phyloP scores from a whole-genome alignment of 2,888 invertebrate genomes.

The Spodoptera exigua region DNA sequence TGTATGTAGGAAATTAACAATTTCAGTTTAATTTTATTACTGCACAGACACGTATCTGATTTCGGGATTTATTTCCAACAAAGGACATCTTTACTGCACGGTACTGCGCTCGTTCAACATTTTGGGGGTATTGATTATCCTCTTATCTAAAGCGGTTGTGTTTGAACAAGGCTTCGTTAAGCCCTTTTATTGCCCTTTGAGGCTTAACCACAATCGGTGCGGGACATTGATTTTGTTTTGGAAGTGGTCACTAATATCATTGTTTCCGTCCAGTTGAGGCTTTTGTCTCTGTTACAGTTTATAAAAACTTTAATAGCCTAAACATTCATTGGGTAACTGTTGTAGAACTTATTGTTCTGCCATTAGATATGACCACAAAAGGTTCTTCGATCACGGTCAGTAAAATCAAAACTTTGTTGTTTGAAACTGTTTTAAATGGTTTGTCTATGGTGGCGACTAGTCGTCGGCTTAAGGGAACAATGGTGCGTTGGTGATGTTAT shows the following conservation, averaged over 20 bases:
- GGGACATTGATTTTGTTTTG: slow-evolving; percentile 67
- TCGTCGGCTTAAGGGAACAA: slow-evolving; percentile 73
- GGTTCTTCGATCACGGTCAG: slow-evolving; percentile 11
- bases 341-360: slow-evolving; percentile 19
- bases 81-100: slow-evolving; percentile 18
- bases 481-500: slow-evolving; percentile 82
- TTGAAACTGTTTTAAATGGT: slow-evolving; percentile 41
- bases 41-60: neutral
- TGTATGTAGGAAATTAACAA: slow-evolving; percentile 12
- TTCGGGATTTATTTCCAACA: slow-evolving; percentile 11
- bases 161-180: slow-evolving; percentile 75
- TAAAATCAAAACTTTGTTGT: slow-evolving; percentile 46
- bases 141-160: slow-evolving; percentile 73
- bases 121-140: slow-evolving; percentile 73
- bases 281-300: slow-evolving; percentile 15
- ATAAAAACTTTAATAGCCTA: slow-evolving; percentile 17
- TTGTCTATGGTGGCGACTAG: slow-evolving; percentile 64
- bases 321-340: slow-evolving; percentile 30
- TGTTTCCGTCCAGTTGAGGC: slow-evolving; percentile 35
- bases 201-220: slow-evolving; percentile 65
- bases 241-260: slow-evolving; percentile 26
- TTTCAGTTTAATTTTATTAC: slow-evolving; percentile 4
- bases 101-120: slow-evolving; percentile 53
- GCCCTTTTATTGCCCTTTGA: slow-evolving; percentile 73
- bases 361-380: slow-evolving; percentile 39